Percentiles rank a stretch among this genome's conserved stretches.
Evolutionary conservation across 2,888 invertebrate genomes (phyloP).

Genomic region (Cyaniris semiargus): DNA sequence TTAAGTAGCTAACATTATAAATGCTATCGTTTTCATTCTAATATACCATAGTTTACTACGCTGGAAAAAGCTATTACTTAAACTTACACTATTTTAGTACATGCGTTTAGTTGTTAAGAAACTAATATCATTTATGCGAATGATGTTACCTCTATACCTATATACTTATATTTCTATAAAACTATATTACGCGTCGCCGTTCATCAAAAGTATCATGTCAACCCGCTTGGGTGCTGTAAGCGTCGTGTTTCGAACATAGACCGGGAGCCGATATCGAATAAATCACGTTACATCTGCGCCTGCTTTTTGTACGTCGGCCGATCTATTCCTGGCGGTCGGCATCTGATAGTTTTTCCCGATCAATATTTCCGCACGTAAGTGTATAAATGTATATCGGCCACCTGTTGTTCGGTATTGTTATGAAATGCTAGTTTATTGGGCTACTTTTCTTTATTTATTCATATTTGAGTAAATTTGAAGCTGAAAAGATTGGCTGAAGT

Average conservation of each 20-base stretch:
- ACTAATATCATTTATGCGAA: too few species aligned
- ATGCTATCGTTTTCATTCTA: too few species aligned
- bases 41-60: too few species aligned
- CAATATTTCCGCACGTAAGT: constrained; percentile 57
- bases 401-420: constrained; percentile 36
- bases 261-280: constrained; percentile 68
- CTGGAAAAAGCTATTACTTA: too few species aligned
- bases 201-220: constrained; percentile 23
- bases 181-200: not conserved
- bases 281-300: constrained; percentile 72
- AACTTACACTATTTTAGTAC: too few species aligned
- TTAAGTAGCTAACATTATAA: too few species aligned
- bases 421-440: constrained; percentile 21
- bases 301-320: constrained; percentile 74
- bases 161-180: not conserved
- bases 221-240: constrained; percentile 53
- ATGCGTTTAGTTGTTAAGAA: too few species aligned
- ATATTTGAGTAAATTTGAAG: not conserved
- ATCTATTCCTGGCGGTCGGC: constrained; percentile 66
- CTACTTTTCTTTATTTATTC: not conserved
- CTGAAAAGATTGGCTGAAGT: not conserved
- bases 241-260: constrained; percentile 47
- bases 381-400: constrained; percentile 44
- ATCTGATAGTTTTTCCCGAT: constrained; percentile 59
- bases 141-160: too few species aligned